Conservation (phyloP, 2,797 vertebrate species). For the Sternotherus odoratus region DNA sequence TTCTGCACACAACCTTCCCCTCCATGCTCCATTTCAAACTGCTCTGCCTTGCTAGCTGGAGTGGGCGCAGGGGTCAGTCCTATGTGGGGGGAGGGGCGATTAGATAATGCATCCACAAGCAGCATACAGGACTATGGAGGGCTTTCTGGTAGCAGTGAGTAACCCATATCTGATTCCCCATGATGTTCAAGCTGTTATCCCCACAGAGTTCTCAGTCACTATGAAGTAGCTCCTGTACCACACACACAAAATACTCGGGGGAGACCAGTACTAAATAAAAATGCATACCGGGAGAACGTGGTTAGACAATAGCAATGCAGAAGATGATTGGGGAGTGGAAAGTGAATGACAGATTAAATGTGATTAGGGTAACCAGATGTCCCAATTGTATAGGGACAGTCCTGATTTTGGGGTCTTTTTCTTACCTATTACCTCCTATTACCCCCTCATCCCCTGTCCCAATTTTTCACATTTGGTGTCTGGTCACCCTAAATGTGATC, state of each 20-base stretch:
- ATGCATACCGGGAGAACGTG: not conserved
- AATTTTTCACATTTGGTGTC: no score
- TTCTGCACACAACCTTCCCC: fast-evolving
- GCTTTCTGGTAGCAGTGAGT: not conserved
- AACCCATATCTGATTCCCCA: constrained; percentile 17
- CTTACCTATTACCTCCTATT: no score
- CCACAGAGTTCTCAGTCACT: not conserved
- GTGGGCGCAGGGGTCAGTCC: not conserved
- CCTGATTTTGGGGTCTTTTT: no score
- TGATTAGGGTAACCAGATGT: not conserved
- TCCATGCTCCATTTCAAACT: not conserved
- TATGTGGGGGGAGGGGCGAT: not conserved
- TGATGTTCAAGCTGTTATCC: not conserved
- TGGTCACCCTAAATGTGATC: not conserved
- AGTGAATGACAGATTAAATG: not conserved
- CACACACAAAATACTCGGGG: not conserved
- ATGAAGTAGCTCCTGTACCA: not conserved
- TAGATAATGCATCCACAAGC: not conserved
- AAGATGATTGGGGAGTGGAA: not conserved
- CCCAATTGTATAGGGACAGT: no score
- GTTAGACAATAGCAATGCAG: not conserved
- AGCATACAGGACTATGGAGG: not conserved
- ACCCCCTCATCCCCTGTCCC: no score
- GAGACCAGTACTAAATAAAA: not conserved
- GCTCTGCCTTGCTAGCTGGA: fast-evolving